Evolutionary conservation across 2,113 vertebrate genomes (phyloP), one percentile per base, ranked within the genome.

Genomic region (Mormyrus iriodes): DNA sequence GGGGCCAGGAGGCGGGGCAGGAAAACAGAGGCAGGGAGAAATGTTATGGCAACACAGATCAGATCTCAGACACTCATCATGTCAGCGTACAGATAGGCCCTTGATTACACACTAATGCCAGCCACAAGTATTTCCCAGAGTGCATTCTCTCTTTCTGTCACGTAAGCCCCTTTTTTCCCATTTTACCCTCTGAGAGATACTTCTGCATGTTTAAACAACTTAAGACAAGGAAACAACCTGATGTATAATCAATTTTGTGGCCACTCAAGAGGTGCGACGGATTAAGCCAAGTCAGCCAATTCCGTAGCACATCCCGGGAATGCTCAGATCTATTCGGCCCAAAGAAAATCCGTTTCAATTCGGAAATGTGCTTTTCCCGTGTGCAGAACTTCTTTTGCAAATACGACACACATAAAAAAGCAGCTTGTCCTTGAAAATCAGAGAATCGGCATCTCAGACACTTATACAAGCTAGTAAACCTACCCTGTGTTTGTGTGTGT

Each of bases 191-290:
- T 27, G 44, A 85, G 48, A 85, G 83, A 49, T 48, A 85, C 21
- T 85, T 85, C 44, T 51, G 44, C 44, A 85, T 49, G 82, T 85
- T 85, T 48, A 85, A 85, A 85, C 46, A 46, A n/a, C 82, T 76
- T 76, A 76, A 19, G 69, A 76, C 69, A 79, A 69, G 61, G 61
- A 69, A 69, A 79, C 73, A 42, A 76, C 12, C 35, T 79, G 73
- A 79, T 42, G 73, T 15, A 53, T 53, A 79, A 79, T 79, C 73
- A 79, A 79, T 42, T 79, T 42, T 79, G 73, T 35, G 15, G 31
- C 31, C 17, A 79, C 73, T 79, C 15, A 79, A 79, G 73, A 79
- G 73, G 35, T 79, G 73, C 5, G 35, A 79, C 2, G 73, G 73
- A 79, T 79, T 79, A 79, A 42, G 73, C 15, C 35, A 42, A 79